Conservation (phyloP, 2,888 invertebrate genomes). For the Heteromurus nitidus region DNA sequence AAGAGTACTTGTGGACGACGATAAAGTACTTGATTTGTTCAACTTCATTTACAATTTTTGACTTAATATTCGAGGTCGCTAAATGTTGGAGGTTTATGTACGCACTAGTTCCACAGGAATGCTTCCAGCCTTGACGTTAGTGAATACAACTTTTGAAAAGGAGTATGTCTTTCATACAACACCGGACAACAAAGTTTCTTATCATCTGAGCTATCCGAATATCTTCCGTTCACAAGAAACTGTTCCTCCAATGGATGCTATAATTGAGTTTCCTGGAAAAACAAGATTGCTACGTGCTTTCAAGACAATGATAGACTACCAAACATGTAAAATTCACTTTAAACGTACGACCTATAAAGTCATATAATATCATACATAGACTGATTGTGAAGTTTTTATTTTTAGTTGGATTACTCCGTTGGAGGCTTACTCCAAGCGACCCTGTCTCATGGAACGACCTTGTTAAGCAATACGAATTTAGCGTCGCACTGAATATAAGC, state of each 20-base stretch:
- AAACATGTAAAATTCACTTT: constrained; percentile 24
- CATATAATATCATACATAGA: no score
- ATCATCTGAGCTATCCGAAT: constrained; percentile 9
- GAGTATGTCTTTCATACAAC: constrained; percentile 16
- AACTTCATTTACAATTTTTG: no score
- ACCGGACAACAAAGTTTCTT: constrained; percentile 12
- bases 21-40: constrained; percentile 36
- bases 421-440: constrained; percentile 27
- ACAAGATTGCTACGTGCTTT: constrained; percentile 1
- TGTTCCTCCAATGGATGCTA: constrained; percentile 31
- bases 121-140: constrained; percentile 39
- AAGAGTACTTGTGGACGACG: constrained; percentile 32
- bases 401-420: constrained; percentile 44
- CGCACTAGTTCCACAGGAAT: constrained; percentile 49
- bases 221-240: constrained; percentile 21
- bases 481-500: neutral
- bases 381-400: neutral
- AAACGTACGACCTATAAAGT: no score
- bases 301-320: constrained; percentile 48
- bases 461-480: no score
- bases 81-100: neutral
- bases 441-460: neutral
- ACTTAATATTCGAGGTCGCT: neutral
- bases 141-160: constrained; percentile 43
- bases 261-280: constrained; percentile 55